Percentiles rank a stretch among this genome's conserved stretches.
These are phyloP conservation scores for Ichneumon xanthorius DNA, from an alignment of 2,888 invertebrate species.

Conservation along the genomic window DNA sequence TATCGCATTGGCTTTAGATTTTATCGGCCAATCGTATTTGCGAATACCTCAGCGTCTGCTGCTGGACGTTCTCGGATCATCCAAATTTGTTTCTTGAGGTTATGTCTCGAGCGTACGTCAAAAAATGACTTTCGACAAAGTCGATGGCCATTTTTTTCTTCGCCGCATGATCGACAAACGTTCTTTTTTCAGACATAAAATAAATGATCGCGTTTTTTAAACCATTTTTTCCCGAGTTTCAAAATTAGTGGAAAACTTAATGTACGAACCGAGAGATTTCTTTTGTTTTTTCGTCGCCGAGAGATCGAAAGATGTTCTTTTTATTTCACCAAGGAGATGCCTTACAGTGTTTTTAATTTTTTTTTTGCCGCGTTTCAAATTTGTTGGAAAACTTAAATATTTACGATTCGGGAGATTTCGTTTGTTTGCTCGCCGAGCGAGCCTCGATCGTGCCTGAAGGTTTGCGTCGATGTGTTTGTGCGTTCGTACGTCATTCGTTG, in stretches of 20 bases:
- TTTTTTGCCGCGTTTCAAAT: neutral
- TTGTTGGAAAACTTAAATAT: neutral
- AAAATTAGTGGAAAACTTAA: neutral
- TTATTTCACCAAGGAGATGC: neutral
- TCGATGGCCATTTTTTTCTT: neutral
- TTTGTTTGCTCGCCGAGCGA: neutral
- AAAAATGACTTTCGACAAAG: neutral
- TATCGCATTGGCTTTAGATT: neutral
- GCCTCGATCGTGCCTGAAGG: neutral
- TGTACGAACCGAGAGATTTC: neutral
- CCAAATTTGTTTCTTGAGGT: conserved; percentile 28
- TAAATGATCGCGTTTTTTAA: neutral
- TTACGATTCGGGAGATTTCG: neutral
- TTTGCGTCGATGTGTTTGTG: neutral
- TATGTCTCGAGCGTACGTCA: conserved; percentile 35
- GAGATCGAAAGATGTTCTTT: neutral
- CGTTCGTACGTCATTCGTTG: neutral
- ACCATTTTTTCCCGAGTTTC: neutral
- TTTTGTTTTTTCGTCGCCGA: neutral
- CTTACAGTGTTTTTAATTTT: neutral
- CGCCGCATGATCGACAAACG: neutral
- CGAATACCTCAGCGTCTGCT: neutral
- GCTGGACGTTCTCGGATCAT: neutral
- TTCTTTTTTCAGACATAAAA: neutral
- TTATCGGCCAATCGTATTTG: neutral